Evolutionary conservation across 2,888 invertebrate species (phyloP).

Genomic region (Drosophila austrosaltans): DNA sequence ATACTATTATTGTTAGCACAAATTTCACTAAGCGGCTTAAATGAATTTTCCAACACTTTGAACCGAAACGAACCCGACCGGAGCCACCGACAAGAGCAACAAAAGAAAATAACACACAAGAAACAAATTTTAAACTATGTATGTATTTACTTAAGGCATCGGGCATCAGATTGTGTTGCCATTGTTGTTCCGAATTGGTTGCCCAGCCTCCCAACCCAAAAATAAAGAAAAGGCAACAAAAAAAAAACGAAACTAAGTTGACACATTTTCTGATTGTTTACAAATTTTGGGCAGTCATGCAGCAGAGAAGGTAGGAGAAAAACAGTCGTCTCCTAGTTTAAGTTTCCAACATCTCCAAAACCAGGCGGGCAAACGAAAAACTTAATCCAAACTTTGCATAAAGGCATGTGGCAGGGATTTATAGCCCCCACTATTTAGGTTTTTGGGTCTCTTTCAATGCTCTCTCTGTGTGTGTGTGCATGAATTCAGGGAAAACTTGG

Average conservation of each 20-base stretch:
- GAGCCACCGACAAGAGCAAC: conserved; percentile 11
- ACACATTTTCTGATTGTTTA: conserved; percentile 76
- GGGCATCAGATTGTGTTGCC: conserved; percentile 52
- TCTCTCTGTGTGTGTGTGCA: conserved; percentile 39
- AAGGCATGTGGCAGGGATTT: conserved; percentile 72
- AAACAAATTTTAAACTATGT: conserved; percentile 74
- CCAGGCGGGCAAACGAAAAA: conserved; percentile 33
- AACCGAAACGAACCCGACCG: background rate
- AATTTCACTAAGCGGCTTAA: conserved; percentile 74
- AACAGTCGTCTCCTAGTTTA: conserved; percentile 29
- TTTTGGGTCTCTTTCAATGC: conserved; percentile 29
- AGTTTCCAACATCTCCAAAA: conserved; percentile 18
- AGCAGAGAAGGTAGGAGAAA: conserved; percentile 9
- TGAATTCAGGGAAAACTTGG: conserved; percentile 49
- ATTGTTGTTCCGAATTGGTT: conserved; percentile 56
- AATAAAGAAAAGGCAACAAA: background rate
- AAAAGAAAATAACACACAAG: conserved; percentile 31
- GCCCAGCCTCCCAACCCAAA: conserved; percentile 14
- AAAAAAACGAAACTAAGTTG: conserved; percentile 65
- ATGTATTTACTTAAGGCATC: conserved; percentile 76
- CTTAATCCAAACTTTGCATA: conserved; percentile 77
- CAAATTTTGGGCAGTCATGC: conserved; percentile 71
- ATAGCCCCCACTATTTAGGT: conserved; percentile 58
- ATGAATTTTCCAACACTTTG: conserved; percentile 59
- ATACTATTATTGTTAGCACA: conserved; percentile 63